Evolutionary conservation across 2,888 invertebrate species (phyloP), one percentile per base, ranked within the genome.

Genomic region (Agrilus mali): DNA sequence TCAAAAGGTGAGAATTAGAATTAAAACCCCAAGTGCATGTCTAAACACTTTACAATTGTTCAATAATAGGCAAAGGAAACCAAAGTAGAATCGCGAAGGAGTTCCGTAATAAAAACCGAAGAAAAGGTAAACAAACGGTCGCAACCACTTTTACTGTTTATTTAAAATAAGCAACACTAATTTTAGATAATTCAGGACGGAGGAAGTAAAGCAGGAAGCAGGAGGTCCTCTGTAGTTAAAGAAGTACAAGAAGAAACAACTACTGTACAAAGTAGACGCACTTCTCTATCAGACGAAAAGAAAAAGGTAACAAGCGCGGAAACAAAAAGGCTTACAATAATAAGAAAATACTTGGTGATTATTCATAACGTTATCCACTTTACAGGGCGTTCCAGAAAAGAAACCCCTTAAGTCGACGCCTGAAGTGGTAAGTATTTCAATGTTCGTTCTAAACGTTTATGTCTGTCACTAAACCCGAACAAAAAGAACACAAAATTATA

Each of bases 181-280:
- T 52, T 56, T 47, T 51, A 59, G 57, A 56, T 63, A 46, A 48
- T 56, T 40, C 58, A 65, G 51, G 67, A 66, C 52, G 66, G 63
- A 36, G 62, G 61, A 51, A 51, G 55, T 37, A 65, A 60, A 53
- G 47, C 58, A 14, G 53, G 60, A 14, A 64, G 59, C 55, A 60
- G 68, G 48, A 60, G 60, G 53, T 64, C 68, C 45, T 67, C 68
- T 32, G 49, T 66, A 43, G 55, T 60, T 52, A 55, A 64, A 55
- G 61, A 63, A 54, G 33, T 43, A 15, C 66, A 71, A 50, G 27
- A 27, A 27, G 70, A 71, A 55, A 69, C 71, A 58, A 56, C 60
- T 34, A 69, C 58, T 50, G 60, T 64, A 41, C 71, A 72, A 53
- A 70, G 71, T 50, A 66, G 67, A 50, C 64, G 69, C 39, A 68